These are phyloP conservation scores for Haliclystus octoradiatus DNA, from an alignment of 30 jellyfish, hydroid and myxozoan genomes.

Conservation along the genomic window DNA sequence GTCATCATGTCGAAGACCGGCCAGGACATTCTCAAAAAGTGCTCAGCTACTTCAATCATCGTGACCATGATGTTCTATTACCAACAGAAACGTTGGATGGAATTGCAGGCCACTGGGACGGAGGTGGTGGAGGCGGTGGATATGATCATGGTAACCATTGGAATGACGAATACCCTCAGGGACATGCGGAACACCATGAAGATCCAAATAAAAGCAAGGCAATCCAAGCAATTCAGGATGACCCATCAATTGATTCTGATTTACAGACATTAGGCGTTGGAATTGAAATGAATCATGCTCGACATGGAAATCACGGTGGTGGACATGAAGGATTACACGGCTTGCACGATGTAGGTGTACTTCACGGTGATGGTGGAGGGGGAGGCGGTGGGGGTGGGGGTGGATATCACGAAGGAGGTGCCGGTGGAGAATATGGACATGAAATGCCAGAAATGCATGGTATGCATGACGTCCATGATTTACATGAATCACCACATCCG, in stretches of 20 bases:
- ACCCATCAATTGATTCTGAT: conserved; percentile 76
- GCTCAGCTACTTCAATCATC: conserved; percentile 37
- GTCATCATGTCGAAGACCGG: conserved; percentile 30
- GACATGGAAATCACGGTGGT: conserved; percentile 11
- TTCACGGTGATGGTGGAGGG: conserved; percentile 26
- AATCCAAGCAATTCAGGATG: conserved; percentile 95
- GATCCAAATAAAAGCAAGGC: not conserved
- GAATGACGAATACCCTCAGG: not conserved
- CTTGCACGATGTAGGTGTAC: conserved; percentile 4
- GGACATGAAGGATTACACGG: not conserved
- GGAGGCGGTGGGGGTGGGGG: conserved; percentile 14
- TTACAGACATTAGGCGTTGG: conserved; percentile 33
- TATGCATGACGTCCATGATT: not conserved
- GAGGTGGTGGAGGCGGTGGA: conserved; percentile 1
- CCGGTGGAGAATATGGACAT: not conserved
- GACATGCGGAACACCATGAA: not conserved
- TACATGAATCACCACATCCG: not conserved
- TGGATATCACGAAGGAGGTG: conserved; percentile 31
- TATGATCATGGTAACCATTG: not conserved
- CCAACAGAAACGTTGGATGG: conserved; percentile 98
- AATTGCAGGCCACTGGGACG: conserved; percentile 75
- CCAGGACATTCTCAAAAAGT: conserved; percentile 7
- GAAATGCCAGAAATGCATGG: not conserved
- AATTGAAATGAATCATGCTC: conserved; percentile 27
- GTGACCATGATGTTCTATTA: conserved; percentile 46